Conservation (phyloP, 2,797 vertebrate species). For the Acomys russatus region DNA sequence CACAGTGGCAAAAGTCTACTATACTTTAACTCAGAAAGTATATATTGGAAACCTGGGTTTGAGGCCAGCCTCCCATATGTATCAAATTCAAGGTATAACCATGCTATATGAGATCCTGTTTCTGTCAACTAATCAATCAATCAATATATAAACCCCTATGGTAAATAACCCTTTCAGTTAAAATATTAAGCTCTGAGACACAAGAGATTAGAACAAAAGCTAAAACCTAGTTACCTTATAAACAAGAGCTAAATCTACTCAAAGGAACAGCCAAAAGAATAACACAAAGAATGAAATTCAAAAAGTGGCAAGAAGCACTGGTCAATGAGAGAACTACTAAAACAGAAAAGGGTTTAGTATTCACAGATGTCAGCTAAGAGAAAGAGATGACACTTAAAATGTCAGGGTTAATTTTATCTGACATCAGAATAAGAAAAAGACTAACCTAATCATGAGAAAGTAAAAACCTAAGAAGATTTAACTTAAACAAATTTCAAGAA, state of each 20-base stretch:
- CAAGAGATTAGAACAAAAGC: neutral
- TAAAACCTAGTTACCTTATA: neutral
- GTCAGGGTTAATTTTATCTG: neutral
- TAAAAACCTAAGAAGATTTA: neutral
- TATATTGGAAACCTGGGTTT: neutral
- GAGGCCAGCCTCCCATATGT: neutral
- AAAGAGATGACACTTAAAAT: neutral
- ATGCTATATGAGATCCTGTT: neutral
- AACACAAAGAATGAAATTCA: neutral
- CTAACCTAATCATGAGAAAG: neutral
- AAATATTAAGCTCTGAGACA: constrained; percentile 9
- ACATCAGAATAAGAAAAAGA: neutral
- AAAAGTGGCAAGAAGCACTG: neutral
- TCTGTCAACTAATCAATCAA: neutral
- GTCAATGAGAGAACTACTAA: neutral
- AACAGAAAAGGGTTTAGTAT: neutral
- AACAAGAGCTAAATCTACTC: neutral
- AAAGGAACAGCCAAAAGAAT: neutral
- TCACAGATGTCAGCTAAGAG: neutral
- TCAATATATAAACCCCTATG: neutral
- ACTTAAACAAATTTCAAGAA: neutral
- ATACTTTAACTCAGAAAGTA: neutral
- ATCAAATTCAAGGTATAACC: neutral
- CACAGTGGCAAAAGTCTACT: neutral
- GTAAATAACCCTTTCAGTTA: neutral